Percentiles rank a stretch among this genome's conserved stretches.
Evolutionary conservation across 2,113 vertebrate genomes (phyloP).

Genomic region (Halcyon malimbica): DNA sequence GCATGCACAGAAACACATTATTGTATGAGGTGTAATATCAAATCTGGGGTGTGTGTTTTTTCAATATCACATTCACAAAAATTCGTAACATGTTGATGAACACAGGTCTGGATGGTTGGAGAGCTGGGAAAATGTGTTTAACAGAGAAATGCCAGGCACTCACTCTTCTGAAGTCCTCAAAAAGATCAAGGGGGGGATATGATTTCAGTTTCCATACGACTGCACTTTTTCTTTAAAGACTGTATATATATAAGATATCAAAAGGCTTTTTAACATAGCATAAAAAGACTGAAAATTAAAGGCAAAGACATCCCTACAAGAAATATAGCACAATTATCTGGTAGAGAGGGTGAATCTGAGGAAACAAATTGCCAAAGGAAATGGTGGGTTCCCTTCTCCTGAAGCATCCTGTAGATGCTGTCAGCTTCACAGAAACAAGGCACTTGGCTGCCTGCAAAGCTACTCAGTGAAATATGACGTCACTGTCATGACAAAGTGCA

Average conservation of each 20-base stretch:
- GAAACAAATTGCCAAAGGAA: background rate
- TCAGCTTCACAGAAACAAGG: background rate
- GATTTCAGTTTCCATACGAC: background rate
- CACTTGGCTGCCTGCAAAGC: fast-evolving
- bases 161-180: background rate
- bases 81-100: background rate
- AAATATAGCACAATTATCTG: background rate
- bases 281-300: background rate
- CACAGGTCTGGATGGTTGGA: background rate
- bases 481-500: background rate
- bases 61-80: background rate
- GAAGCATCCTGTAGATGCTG: background rate
- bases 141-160: background rate
- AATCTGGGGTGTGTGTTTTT: background rate
- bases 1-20: background rate
- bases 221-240: background rate
- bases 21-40: background rate
- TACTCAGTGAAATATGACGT: background rate
- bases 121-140: background rate
- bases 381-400: background rate
- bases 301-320: background rate
- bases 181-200: background rate
- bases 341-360: background rate
- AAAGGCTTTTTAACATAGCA: background rate
- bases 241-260: background rate